A percentile compares a stretch with the other conserved stretches of the same genome.
phyloP scores from a whole-genome alignment of 2,113 vertebrate genomes.

The Nannospalax galili region DNA sequence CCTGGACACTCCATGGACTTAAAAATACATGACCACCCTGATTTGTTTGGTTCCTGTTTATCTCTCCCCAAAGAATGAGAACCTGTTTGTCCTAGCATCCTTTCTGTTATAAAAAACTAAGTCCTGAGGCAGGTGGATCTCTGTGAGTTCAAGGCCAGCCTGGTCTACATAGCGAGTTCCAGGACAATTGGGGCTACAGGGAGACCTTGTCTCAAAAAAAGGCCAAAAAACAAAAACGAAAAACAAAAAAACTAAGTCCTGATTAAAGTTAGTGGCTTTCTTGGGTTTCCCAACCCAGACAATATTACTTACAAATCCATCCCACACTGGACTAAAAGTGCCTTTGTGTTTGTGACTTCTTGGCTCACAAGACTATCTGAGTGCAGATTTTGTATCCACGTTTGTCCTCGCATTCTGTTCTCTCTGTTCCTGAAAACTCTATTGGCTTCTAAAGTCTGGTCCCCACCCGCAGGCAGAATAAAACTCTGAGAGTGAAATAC shows the following conservation, averaged over 20 bases:
- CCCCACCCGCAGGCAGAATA: neutral
- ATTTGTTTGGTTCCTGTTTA: neutral
- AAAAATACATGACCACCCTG: neutral
- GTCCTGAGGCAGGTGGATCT: no score
- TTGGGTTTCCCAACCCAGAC: neutral
- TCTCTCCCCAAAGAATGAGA: neutral
- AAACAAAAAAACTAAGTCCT: neutral
- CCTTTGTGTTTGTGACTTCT: neutral
- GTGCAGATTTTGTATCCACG: neutral
- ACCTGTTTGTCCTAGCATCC: no score
- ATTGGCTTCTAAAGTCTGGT: neutral
- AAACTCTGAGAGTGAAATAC: neutral
- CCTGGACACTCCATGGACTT: neutral
- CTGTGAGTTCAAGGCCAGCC: no score
- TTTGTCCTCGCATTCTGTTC: neutral
- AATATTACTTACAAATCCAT: neutral
- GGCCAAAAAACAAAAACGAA: no score
- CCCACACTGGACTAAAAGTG: neutral
- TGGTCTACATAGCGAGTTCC: no score
- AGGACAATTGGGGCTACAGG: no score
- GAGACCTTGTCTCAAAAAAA: no score
- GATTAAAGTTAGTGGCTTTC: neutral
- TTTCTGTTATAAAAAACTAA: neutral
- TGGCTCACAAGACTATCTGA: neutral
- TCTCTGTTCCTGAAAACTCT: neutral